A percentile compares a stretch with the other conserved stretches of the same genome.
Evolutionary conservation across 2,797 vertebrate genomes (phyloP).

Genomic region (Lepilemur septentrionalis): DNA sequence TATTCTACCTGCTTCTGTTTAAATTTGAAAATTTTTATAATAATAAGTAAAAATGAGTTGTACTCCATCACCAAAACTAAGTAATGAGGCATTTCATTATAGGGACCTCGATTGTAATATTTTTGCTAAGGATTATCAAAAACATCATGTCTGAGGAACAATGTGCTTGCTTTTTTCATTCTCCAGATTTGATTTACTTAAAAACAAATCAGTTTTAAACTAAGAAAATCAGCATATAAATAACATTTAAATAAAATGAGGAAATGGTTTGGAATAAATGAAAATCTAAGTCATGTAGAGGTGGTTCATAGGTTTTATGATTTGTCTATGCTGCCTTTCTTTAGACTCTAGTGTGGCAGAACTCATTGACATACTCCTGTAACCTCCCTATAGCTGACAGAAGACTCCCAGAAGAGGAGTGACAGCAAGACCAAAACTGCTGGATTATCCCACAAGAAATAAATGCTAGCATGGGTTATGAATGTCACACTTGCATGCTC

Average conservation of each 20-base stretch:
- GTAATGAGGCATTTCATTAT: background rate
- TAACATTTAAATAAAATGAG: background rate
- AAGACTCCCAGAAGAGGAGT: background rate
- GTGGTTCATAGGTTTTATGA: background rate
- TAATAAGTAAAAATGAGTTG: constrained; percentile 8
- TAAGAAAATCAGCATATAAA: background rate
- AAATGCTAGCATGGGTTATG: background rate
- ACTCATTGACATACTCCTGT: background rate
- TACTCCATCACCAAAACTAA: background rate
- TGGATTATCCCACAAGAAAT: background rate
- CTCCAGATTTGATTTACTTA: background rate
- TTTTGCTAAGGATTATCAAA: background rate
- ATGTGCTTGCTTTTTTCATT: background rate
- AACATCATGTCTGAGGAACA: background rate
- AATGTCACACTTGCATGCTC: background rate
- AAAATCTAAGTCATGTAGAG: background rate
- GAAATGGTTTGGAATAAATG: background rate
- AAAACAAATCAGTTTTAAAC: background rate
- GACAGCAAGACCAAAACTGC: background rate
- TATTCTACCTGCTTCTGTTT: background rate
- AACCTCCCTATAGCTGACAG: background rate
- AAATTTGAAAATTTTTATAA: background rate
- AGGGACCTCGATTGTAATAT: background rate
- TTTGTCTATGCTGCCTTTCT: background rate
- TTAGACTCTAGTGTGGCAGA: background rate